These are phyloP conservation scores for Noctua janthina DNA, from an alignment of 2,888 invertebrate species.

Conservation along the genomic window DNA sequence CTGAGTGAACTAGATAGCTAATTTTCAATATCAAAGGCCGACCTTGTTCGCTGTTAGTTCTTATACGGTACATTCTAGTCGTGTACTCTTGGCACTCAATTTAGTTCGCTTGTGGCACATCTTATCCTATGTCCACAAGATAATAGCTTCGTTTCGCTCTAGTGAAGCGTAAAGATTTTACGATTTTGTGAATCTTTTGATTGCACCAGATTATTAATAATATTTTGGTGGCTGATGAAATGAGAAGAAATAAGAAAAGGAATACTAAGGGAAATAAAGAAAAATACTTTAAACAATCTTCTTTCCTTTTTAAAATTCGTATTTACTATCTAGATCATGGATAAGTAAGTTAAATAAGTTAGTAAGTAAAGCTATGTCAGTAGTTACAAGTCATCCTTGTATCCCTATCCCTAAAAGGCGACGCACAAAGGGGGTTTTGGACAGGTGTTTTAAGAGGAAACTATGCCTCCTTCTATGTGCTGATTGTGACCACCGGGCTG, in stretches of 20 bases:
- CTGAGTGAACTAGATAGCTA: not conserved
- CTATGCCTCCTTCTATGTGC: no score
- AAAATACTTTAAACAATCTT: not conserved
- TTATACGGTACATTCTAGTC: constrained; percentile 3
- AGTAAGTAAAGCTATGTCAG: not conserved
- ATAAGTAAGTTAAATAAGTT: not conserved
- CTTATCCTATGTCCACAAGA: constrained; percentile 9
- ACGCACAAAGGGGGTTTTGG: not conserved
- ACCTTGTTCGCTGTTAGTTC: constrained; percentile 31
- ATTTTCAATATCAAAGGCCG: constrained; percentile 11
- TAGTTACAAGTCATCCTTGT: no score
- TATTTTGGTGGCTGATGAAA: not conserved
- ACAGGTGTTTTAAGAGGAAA: no score
- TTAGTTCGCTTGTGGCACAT: constrained; percentile 11
- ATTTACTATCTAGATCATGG: not conserved
- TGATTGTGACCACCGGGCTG: no score
- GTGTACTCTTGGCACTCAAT: constrained; percentile 37
- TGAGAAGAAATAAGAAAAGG: not conserved
- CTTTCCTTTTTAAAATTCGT: not conserved
- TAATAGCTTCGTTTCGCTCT: constrained; percentile 15
- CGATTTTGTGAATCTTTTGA: not conserved
- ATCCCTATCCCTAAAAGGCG: not conserved
- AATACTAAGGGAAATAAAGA: not conserved
- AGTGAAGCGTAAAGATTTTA: not conserved
- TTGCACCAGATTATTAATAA: not conserved